Conservation (phyloP, 2,797 vertebrate genomes). For the Acrocephalus scirpaceus region DNA sequence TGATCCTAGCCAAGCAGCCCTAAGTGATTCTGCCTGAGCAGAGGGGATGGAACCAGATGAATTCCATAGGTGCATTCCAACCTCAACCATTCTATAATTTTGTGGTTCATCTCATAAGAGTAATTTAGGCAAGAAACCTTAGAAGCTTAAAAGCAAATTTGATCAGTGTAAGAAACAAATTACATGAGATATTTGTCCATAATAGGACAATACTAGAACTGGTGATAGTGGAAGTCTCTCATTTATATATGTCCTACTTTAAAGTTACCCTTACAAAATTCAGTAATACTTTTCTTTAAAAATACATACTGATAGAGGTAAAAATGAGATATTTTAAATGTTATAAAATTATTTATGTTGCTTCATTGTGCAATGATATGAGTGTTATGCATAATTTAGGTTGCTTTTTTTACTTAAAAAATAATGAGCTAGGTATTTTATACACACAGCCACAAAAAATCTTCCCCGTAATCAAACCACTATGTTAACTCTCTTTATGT, state of each 20-base stretch:
- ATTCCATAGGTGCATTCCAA: neutral
- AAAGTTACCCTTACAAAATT: neutral
- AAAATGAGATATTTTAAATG: neutral
- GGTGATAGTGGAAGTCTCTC: neutral
- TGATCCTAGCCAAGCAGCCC: neutral
- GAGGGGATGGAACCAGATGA: neutral
- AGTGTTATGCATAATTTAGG: neutral
- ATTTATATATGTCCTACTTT: neutral
- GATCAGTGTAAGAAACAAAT: neutral
- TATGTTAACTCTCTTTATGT: neutral
- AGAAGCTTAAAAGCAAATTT: neutral
- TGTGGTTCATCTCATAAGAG: neutral
- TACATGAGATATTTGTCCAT: neutral
- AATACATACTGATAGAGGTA: neutral
- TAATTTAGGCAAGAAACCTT: neutral
- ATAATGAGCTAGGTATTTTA: conserved; percentile 8
- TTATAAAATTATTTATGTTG: neutral
- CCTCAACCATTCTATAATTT: neutral
- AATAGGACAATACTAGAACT: neutral
- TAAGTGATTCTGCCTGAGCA: neutral
- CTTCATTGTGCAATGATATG: neutral
- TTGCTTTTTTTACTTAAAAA: neutral
- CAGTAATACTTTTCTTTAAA: neutral
- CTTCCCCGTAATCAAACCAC: neutral
- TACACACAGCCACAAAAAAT: neutral